Conservation (phyloP, 2,797 vertebrate genomes). For the Enteromius treurensis region DNA sequence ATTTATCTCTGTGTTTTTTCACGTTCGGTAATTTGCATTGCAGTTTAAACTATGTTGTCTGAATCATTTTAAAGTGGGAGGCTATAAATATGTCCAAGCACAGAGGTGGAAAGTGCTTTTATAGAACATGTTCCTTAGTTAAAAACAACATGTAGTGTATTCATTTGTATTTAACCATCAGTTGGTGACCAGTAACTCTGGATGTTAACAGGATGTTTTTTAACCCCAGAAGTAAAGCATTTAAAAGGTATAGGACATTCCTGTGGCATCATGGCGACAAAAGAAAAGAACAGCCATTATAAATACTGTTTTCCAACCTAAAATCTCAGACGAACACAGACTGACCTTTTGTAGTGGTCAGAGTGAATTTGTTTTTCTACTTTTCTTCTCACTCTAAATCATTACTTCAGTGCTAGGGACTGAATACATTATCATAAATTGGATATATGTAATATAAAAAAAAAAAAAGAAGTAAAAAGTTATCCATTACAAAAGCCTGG, state of each 20-base stretch:
- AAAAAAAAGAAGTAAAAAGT: background rate
- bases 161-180: constrained; percentile 40
- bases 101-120: constrained; percentile 59
- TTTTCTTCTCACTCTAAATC: constrained; percentile 57
- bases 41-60: constrained; percentile 1
- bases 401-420: constrained; percentile 76
- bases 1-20: constrained; percentile 16
- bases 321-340: constrained; percentile 68
- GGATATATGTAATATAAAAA: constrained; percentile 47
- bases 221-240: constrained; percentile 53
- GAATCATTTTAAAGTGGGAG: constrained; percentile 27
- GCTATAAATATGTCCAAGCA: constrained; percentile 58
- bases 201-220: constrained; percentile 13
- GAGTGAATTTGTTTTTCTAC: constrained; percentile 65
- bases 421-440: constrained; percentile 75
- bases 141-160: constrained; percentile 32
- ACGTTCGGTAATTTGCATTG: constrained; percentile 2
- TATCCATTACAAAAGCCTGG: background rate
- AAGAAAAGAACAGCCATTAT: constrained; percentile 61
- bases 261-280: background rate
- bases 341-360: constrained; percentile 78
- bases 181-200: constrained; percentile 50
- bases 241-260: constrained; percentile 50
- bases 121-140: constrained; percentile 50
- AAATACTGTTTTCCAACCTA: constrained; percentile 63